These are phyloP conservation scores for Aphis gossypii DNA, from an alignment of 1,140 invertebrate species.

Conservation along the genomic window DNA sequence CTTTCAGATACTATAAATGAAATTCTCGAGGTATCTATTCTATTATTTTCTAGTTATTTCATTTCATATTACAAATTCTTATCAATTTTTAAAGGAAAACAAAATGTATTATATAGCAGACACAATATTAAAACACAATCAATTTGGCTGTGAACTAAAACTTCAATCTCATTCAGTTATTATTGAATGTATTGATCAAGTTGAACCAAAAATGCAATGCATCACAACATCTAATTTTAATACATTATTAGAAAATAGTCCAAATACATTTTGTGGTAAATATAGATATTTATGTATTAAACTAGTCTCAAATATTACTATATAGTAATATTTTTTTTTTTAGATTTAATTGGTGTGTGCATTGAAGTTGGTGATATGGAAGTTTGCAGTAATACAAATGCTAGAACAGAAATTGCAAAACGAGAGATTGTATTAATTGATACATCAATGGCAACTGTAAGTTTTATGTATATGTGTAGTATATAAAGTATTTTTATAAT, in stretches of 20 bases:
- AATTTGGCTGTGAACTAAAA: slow-evolving; percentile 38
- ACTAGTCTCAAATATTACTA: neutral
- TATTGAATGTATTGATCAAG: slow-evolving; percentile 20
- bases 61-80: neutral
- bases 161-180: slow-evolving; percentile 43
- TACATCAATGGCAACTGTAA: slow-evolving; percentile 43
- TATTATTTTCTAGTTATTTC: neutral
- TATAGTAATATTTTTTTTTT: neutral
- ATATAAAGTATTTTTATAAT: neutral
- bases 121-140: slow-evolving; percentile 20
- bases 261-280: slow-evolving; percentile 53
- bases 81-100: slow-evolving; percentile 9
- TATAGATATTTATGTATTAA: neutral
- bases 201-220: neutral
- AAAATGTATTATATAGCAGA: slow-evolving; percentile 42
- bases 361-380: slow-evolving; percentile 32
- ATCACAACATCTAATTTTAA: neutral
- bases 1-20: neutral
- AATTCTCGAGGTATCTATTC: slow-evolving; percentile 26
- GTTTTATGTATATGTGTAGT: neutral
- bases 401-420: slow-evolving; percentile 37
- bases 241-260: neutral
- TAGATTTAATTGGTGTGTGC: slow-evolving; percentile 52
- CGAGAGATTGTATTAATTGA: slow-evolving; percentile 42
- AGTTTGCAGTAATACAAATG: slow-evolving; percentile 1